Conservation (phyloP, 2,113 vertebrate genomes). For the Phocoena phocoena region DNA sequence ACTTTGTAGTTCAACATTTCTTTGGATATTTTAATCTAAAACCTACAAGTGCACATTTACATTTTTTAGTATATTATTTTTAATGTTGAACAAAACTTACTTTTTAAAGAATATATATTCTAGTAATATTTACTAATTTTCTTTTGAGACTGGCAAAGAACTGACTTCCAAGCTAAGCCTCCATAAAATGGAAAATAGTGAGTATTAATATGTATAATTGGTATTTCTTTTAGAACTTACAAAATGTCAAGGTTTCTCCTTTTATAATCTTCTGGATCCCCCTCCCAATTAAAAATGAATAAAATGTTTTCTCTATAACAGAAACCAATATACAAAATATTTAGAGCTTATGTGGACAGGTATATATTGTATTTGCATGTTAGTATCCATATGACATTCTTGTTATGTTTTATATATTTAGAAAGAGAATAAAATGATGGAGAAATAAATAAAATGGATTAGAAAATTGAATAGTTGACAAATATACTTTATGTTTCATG, state of each 20-base stretch:
- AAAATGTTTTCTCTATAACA: background rate
- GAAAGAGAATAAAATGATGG: background rate
- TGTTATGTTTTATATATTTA: background rate
- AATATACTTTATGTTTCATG: background rate
- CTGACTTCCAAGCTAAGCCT: background rate
- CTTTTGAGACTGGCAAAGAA: background rate
- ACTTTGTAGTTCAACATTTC: background rate
- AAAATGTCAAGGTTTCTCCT: background rate
- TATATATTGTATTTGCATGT: background rate
- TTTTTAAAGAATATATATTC: background rate
- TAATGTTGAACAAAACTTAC: background rate
- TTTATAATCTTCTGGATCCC: slow-evolving; percentile 44
- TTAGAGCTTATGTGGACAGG: background rate
- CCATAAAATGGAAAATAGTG: slow-evolving; percentile 52
- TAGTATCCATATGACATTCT: background rate
- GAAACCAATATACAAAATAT: background rate
- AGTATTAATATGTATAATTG: slow-evolving; percentile 47
- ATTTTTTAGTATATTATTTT: background rate
- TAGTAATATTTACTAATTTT: background rate
- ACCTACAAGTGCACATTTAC: background rate
- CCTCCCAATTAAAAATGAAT: background rate
- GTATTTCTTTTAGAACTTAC: background rate
- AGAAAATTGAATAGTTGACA: background rate
- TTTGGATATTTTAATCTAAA: slow-evolving; percentile 16
- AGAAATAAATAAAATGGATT: background rate